Conservation (phyloP, 2,888 invertebrate genomes). For the Lithosia quadra region DNA sequence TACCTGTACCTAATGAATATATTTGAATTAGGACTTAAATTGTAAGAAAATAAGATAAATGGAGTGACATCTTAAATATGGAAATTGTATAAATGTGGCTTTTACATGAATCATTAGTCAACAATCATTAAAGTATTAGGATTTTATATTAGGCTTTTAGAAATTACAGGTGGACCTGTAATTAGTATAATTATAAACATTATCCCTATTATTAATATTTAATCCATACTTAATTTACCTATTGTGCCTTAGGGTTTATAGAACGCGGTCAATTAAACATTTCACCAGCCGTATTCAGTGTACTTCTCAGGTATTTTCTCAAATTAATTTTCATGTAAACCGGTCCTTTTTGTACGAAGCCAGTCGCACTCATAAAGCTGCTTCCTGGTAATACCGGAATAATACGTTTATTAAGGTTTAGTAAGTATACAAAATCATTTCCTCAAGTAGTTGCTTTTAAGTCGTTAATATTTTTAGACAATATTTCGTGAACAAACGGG, state of each 20-base stretch:
- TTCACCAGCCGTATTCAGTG: constrained; percentile 20
- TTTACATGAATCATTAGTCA: neutral
- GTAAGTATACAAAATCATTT: constrained; percentile 10
- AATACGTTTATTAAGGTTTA: too few relatives aligned
- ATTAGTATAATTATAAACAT: too few relatives aligned
- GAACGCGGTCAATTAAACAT: constrained; percentile 46
- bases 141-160: too few relatives aligned
- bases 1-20: neutral
- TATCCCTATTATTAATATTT: too few relatives aligned
- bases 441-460: constrained; percentile 40
- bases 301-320: constrained; percentile 49
- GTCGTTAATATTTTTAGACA: constrained; percentile 54
- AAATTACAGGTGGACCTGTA: neutral
- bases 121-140: too few relatives aligned
- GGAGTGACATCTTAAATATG: neutral
- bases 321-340: constrained; percentile 54
- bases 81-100: too few relatives aligned
- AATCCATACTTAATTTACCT: too few relatives aligned
- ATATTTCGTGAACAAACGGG: constrained; percentile 60
- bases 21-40: too few relatives aligned
- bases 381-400: constrained; percentile 27
- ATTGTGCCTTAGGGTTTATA: constrained; percentile 28
- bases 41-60: neutral
- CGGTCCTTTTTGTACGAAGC: constrained; percentile 20
- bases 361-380: constrained; percentile 17